Percentiles rank a stretch among this genome's conserved stretches.
Evolutionary conservation across 92 coral and sea anemone species (phyloP).

Genomic region (Parazoanthus darwini): DNA sequence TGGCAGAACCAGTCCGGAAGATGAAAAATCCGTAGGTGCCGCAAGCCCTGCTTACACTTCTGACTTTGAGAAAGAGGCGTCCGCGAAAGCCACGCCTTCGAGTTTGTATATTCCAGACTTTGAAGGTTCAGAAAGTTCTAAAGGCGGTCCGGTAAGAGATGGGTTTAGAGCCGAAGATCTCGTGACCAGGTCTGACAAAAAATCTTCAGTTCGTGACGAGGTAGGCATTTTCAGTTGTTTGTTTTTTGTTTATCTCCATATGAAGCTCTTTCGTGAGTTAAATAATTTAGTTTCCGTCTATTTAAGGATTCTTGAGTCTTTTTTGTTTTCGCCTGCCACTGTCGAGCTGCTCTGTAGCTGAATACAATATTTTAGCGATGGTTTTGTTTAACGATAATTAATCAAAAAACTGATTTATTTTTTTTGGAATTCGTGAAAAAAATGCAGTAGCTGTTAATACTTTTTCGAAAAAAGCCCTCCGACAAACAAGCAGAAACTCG

Average conservation of each 20-base stretch:
- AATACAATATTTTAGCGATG: too few species aligned
- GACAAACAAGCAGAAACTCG: too few species aligned
- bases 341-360: too few species aligned
- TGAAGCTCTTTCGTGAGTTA: not conserved
- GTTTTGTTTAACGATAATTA: too few species aligned
- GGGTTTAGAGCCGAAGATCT: not conserved
- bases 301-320: not conserved
- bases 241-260: not conserved
- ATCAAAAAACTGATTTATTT: too few species aligned
- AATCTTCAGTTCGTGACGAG: not conserved
- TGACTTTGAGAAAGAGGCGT: conserved; percentile 55
- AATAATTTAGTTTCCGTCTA: not conserved
- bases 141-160: conserved; percentile 1
- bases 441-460: too few species aligned
- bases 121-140: conserved; percentile 12
- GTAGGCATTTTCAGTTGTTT: not conserved
- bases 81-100: conserved; percentile 13
- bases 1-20: not conserved
- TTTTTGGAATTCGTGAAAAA: too few species aligned
- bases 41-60: conserved; percentile 49
- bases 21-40: conserved; percentile 12
- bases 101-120: conserved; percentile 24
- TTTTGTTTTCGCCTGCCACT: too few species aligned
- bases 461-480: too few species aligned
- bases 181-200: not conserved